These are phyloP conservation scores for Meloidogyne hapla DNA, from an alignment of 1,140 invertebrate genomes.

Conservation along the genomic window DNA sequence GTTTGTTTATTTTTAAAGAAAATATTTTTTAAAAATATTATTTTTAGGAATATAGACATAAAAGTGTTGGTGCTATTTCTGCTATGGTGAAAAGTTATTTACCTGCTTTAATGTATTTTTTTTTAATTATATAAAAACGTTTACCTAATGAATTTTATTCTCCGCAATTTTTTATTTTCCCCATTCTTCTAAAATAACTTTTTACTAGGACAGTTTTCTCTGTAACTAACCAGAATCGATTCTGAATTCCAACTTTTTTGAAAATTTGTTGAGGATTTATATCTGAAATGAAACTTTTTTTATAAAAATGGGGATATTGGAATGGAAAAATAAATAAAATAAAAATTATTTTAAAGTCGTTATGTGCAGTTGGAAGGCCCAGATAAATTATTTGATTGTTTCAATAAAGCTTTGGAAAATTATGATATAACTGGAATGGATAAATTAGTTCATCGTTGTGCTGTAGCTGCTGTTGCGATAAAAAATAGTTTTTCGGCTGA, in stretches of 20 bases:
- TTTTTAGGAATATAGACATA: conserved; percentile 27
- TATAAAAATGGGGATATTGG: too few species aligned
- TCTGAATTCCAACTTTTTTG: too few species aligned
- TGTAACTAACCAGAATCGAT: too few species aligned
- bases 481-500: conserved; percentile 22
- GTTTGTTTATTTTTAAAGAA: conserved; percentile 1
- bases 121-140: too few species aligned
- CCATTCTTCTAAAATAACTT: too few species aligned
- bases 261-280: too few species aligned
- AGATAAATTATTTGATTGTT: conserved; percentile 10
- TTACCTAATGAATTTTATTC: too few species aligned
- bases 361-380: conserved; percentile 24
- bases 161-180: too few species aligned
- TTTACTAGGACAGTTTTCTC: too few species aligned
- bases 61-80: conserved; percentile 23
- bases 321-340: too few species aligned
- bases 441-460: conserved; percentile 22
- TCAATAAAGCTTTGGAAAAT: conserved; percentile 6
- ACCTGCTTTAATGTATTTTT: conserved; percentile 17
- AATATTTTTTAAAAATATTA: not conserved
- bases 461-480: conserved; percentile 24
- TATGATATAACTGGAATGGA: not conserved
- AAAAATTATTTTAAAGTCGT: conserved; percentile 11
- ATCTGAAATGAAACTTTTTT: too few species aligned
- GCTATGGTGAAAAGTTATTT: conserved; percentile 28